Conservation (phyloP, 2,113 vertebrate species). For the Coreoperca whiteheadi region DNA sequence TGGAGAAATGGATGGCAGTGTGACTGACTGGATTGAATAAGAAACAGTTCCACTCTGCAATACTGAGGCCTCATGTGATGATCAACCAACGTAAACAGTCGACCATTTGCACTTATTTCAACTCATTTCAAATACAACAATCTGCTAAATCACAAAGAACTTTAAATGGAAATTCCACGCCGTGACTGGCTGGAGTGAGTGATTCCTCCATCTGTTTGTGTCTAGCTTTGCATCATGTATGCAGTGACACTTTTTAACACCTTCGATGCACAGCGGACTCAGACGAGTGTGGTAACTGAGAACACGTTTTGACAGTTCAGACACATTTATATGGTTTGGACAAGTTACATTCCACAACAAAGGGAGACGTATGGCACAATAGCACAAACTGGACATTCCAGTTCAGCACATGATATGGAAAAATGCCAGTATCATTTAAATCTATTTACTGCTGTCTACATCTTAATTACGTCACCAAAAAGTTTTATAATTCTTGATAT, state of each 20-base stretch:
- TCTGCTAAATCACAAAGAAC: conserved; percentile 31
- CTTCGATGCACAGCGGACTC: background rate
- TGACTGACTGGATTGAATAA: conserved; percentile 69
- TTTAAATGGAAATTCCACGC: conserved; percentile 42
- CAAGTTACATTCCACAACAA: background rate
- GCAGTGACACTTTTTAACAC: background rate
- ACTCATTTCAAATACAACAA: conserved; percentile 45
- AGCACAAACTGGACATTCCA: background rate
- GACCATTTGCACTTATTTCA: conserved; percentile 47
- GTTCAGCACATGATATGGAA: background rate
- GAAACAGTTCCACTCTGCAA: conserved; percentile 54
- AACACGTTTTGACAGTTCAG: conserved; percentile 5
- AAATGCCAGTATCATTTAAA: background rate
- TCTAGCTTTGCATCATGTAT: conserved; percentile 11
- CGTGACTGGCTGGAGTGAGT: conserved; percentile 3
- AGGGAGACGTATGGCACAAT: background rate
- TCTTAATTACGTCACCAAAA: background rate
- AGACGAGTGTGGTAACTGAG: background rate
- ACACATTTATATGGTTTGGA: background rate
- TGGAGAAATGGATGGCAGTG: conserved; percentile 54
- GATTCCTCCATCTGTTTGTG: conserved; percentile 43
- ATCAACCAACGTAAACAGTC: conserved; percentile 33
- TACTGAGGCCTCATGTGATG: conserved; percentile 35
- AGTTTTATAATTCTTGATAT: background rate
- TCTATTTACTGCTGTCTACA: background rate